A percentile compares a stretch with the other conserved stretches of the same genome.
phyloP scores from a whole-genome alignment of 1,140 invertebrate species.

The Trichomalopsis sarcophagae region DNA sequence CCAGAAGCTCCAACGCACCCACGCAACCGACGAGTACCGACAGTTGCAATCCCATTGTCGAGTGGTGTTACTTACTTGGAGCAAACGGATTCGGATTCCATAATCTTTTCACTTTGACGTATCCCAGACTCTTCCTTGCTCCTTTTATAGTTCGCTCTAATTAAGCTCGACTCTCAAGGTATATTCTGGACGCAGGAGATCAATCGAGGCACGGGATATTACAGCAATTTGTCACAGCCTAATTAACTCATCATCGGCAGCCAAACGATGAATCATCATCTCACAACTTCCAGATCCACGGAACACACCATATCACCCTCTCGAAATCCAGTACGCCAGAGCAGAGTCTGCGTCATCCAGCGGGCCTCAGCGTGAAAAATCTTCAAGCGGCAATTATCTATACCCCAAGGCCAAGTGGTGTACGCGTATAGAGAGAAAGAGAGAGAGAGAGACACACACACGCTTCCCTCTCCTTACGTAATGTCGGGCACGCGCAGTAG shows the following conservation, averaged over 20 bases:
- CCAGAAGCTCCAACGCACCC: constrained; percentile 81
- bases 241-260: too few relatives aligned
- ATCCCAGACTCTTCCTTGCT: too few relatives aligned
- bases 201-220: too few relatives aligned
- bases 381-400: not conserved
- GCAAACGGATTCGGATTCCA: not conserved
- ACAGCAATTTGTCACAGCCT: too few relatives aligned
- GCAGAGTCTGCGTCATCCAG: not conserved
- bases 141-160: too few relatives aligned
- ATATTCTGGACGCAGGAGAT: too few relatives aligned
- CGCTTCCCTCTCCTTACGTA: not conserved
- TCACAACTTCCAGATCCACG: not conserved
- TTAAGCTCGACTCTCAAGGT: too few relatives aligned
- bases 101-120: too few relatives aligned
- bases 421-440: not conserved
- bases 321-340: not conserved
- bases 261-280: not conserved
- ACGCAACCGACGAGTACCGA: constrained; percentile 84
- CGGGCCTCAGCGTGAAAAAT: not conserved
- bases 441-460: too few relatives aligned
- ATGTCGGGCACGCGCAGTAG: constrained; percentile 52
- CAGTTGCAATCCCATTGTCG: constrained; percentile 80
- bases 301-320: not conserved
- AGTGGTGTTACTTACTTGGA: not conserved
- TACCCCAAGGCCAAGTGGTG: not conserved